Percentiles rank a stretch among this genome's conserved stretches.
phyloP scores from a whole-genome alignment of 2,113 vertebrate genomes.

The Chloropsis hardwickii region DNA sequence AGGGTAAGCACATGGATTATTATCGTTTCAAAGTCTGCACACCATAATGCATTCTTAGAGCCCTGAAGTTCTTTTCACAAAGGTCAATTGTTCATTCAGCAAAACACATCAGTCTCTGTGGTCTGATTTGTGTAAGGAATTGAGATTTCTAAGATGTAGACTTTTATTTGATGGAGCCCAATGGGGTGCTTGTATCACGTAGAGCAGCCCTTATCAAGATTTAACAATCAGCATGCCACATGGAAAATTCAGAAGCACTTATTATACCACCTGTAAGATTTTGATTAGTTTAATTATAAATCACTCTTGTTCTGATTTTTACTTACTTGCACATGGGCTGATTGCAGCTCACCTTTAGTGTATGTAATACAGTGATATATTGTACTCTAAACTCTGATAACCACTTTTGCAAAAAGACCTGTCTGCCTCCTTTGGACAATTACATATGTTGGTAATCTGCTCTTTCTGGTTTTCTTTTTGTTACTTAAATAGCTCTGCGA shows the following conservation, averaged over 20 bases:
- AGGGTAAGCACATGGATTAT: background rate
- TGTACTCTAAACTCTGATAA: background rate
- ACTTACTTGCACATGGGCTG: background rate
- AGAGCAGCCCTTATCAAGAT: conserved; percentile 11
- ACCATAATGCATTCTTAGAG: background rate
- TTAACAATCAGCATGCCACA: conserved; percentile 29
- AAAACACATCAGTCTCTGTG: background rate
- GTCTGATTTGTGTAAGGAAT: background rate
- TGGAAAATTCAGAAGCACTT: conserved; percentile 28
- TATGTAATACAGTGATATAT: background rate
- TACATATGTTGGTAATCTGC: background rate
- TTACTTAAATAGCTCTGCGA: background rate
- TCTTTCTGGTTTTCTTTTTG: background rate
- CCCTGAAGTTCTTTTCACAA: background rate
- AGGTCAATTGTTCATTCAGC: background rate
- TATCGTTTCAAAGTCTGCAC: background rate
- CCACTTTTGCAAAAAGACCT: background rate
- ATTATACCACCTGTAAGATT: conserved; percentile 4
- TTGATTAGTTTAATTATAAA: conserved; percentile 60
- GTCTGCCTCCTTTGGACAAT: background rate
- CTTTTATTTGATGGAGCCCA: conserved; percentile 20
- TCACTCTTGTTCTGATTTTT: conserved; percentile 33
- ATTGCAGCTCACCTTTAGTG: background rate
- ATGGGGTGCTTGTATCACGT: background rate
- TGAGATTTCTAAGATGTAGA: background rate